Conservation (phyloP, 2,888 invertebrate species). For the Xylota sylvarum region DNA sequence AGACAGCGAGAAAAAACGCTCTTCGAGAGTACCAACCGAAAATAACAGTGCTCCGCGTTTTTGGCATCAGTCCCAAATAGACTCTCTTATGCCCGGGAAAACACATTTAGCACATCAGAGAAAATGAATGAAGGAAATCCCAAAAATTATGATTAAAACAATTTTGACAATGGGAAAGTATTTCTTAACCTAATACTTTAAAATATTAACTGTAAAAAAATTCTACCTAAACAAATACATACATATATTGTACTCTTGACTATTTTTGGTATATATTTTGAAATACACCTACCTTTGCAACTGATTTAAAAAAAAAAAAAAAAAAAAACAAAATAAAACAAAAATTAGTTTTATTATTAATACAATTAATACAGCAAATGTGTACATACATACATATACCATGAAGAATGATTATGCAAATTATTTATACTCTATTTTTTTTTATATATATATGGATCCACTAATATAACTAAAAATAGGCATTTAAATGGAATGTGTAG, state of each 20-base stretch:
- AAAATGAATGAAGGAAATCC: constrained; percentile 77
- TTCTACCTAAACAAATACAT: constrained; percentile 8
- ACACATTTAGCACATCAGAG: constrained; percentile 84
- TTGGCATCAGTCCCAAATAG: constrained; percentile 85
- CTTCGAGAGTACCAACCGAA: constrained; percentile 84
- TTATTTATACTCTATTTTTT: constrained; percentile 63
- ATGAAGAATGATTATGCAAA: constrained; percentile 70
- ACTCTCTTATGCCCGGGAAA: constrained; percentile 85
- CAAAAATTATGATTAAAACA: constrained; percentile 75
- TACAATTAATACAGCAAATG: constrained; percentile 32
- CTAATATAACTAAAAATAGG: constrained; percentile 75
- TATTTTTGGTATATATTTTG: constrained; percentile 37
- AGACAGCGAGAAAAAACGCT: constrained; percentile 84
- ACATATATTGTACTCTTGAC: constrained; percentile 3
- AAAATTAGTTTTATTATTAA: constrained; percentile 36
- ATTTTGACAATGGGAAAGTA: constrained; percentile 74
- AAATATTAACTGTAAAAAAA: constrained; percentile 12
- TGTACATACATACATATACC: constrained; percentile 32
- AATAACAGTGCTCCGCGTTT: constrained; percentile 84
- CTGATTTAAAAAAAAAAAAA: background rate
- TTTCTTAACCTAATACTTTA: constrained; percentile 67
- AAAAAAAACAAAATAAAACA: background rate
- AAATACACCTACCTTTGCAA: constrained; percentile 1
- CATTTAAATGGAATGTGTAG: constrained; percentile 69
- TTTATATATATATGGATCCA: constrained; percentile 58